phyloP scores from a whole-genome alignment of 2,113 vertebrate species.

The Coracopsis vasa region DNA sequence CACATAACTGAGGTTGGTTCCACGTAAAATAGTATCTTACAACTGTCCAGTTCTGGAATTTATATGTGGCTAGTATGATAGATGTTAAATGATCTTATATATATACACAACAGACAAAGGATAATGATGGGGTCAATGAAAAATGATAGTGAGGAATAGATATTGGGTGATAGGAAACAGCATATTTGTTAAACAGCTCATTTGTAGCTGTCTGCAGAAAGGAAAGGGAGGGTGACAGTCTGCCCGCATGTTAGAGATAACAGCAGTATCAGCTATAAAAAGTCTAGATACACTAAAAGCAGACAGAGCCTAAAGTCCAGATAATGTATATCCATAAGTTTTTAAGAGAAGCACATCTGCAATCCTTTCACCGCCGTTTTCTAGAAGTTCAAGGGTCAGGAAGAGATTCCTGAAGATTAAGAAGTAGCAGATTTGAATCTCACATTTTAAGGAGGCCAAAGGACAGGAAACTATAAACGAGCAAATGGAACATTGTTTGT shows the following conservation, averaged over 20 bases:
- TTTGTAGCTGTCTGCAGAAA: slow-evolving; percentile 54
- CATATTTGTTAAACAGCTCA: slow-evolving; percentile 36
- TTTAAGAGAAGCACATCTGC: neutral
- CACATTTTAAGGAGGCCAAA: neutral
- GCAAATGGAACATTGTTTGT: slow-evolving; percentile 55
- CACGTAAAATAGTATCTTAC: slow-evolving; percentile 17
- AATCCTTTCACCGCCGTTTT: slow-evolving; percentile 1
- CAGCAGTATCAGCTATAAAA: slow-evolving; percentile 24
- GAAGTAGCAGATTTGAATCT: neutral
- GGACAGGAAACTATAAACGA: slow-evolving; percentile 39
- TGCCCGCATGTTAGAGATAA: slow-evolving; percentile 16
- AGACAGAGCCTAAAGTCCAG: neutral
- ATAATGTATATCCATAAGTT: neutral
- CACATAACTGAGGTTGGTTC: neutral
- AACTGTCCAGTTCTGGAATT: slow-evolving; percentile 22
- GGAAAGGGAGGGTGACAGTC: slow-evolving; percentile 1
- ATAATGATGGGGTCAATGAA: slow-evolving; percentile 9
- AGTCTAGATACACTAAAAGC: slow-evolving; percentile 1
- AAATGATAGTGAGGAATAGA: neutral
- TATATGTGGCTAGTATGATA: neutral
- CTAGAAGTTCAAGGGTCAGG: neutral
- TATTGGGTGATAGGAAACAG: slow-evolving; percentile 33
- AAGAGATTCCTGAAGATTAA: slow-evolving; percentile 14
- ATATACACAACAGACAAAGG: neutral
- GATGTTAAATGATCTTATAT: neutral